Conservation (phyloP, 30 jellyfish, hydroid and myxozoan genomes). For the Hydractinia echinata region DNA sequence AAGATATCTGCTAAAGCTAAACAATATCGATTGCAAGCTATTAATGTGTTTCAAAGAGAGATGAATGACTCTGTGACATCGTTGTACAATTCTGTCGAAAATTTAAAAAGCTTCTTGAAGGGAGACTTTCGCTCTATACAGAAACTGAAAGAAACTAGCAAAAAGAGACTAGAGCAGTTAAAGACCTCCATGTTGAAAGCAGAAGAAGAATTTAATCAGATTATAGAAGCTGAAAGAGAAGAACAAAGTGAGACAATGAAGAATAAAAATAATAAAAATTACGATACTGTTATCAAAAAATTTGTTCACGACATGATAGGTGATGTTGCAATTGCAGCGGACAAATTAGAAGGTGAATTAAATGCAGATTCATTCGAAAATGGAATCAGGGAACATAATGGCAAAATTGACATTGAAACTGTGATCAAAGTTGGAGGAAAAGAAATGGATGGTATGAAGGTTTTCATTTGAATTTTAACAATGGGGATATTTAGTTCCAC, state of each 20-base stretch:
- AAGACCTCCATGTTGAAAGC: constrained; percentile 71
- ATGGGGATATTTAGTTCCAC: no score
- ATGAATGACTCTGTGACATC: constrained; percentile 69
- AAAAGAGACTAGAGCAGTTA: constrained; percentile 71
- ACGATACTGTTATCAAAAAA: constrained; percentile 47
- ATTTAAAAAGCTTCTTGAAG: constrained; percentile 52
- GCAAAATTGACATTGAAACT: constrained; percentile 68
- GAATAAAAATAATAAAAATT: not conserved
- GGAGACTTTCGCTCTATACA: constrained; percentile 84
- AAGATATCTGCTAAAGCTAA: constrained; percentile 19
- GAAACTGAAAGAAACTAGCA: constrained; percentile 60
- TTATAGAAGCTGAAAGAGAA: constrained; percentile 62
- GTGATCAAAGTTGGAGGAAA: constrained; percentile 62
- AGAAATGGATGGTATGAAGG: not conserved
- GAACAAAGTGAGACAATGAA: constrained; percentile 52
- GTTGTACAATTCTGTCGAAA: constrained; percentile 49
- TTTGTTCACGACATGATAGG: constrained; percentile 54
- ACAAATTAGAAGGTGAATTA: constrained; percentile 58
- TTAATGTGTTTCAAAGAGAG: constrained; percentile 57
- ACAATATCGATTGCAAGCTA: constrained; percentile 56
- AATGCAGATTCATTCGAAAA: constrained; percentile 72
- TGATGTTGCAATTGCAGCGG: constrained; percentile 86
- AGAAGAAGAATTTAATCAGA: constrained; percentile 74
- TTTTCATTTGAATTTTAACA: not conserved
- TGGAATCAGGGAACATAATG: constrained; percentile 37